Percentiles rank a stretch among this genome's conserved stretches.
These are phyloP conservation scores for Rotaria sp. DNA, from an alignment of 2,888 invertebrate genomes.

Conservation along the genomic window DNA sequence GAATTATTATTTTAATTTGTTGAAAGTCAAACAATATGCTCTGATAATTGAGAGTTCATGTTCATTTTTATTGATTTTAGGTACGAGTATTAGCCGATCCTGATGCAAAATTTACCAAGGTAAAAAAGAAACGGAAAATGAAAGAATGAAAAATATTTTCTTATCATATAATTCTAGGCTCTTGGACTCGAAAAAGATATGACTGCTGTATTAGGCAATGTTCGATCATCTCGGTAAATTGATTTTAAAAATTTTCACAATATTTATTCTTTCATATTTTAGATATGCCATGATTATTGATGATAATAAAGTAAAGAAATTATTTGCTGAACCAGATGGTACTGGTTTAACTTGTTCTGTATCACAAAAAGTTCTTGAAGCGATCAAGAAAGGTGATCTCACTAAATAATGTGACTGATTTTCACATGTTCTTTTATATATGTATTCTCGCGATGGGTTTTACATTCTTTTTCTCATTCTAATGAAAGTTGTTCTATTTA, in stretches of 20 bases:
- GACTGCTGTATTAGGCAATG: slow-evolving; percentile 69
- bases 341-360: slow-evolving; percentile 82
- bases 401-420: background rate
- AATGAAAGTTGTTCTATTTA: too few relatives aligned
- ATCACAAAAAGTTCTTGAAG: slow-evolving; percentile 60
- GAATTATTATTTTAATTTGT: too few relatives aligned
- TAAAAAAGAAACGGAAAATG: slow-evolving; percentile 39
- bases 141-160: background rate
- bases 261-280: background rate
- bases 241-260: background rate
- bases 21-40: too few relatives aligned
- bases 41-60: too few relatives aligned
- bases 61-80: slow-evolving; percentile 54
- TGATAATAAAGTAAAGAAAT: slow-evolving; percentile 69
- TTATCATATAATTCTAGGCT: slow-evolving; percentile 55
- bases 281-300: slow-evolving; percentile 80
- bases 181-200: slow-evolving; percentile 71
- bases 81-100: slow-evolving; percentile 83
- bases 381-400: background rate
- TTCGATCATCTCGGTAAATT: slow-evolving; percentile 68
- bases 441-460: too few relatives aligned
- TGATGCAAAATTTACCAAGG: slow-evolving; percentile 68
- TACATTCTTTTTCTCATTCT: too few relatives aligned
- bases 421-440: too few relatives aligned
- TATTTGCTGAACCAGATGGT: slow-evolving; percentile 84